Conservation (phyloP, 2,888 invertebrate genomes). For the Linnaemya tessellans region DNA sequence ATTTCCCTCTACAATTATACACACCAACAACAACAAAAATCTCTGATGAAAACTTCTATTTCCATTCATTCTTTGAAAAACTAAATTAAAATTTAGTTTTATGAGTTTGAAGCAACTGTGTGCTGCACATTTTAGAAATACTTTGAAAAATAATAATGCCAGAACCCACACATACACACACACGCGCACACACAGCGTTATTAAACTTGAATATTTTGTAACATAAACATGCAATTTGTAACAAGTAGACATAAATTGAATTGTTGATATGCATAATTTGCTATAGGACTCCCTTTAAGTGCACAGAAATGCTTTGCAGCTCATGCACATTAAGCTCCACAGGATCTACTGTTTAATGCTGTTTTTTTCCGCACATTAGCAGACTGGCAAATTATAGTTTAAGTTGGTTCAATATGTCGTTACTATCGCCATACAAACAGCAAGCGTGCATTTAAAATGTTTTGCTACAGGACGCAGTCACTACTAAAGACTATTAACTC, state of each 20-base stretch:
- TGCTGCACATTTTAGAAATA: slow-evolving; percentile 21
- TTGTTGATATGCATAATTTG: neutral
- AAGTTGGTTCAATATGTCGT: slow-evolving; percentile 48
- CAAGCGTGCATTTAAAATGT: slow-evolving; percentile 32
- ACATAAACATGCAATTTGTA: slow-evolving; percentile 64
- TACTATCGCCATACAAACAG: slow-evolving; percentile 24
- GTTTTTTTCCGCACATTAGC: slow-evolving; percentile 29
- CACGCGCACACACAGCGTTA: slow-evolving; percentile 45
- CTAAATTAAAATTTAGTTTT: slow-evolving; percentile 53
- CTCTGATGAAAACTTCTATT: slow-evolving; percentile 53
- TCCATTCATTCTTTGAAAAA: slow-evolving; percentile 30
- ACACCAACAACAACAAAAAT: slow-evolving; percentile 40
- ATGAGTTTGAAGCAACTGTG: neutral
- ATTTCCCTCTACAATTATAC: slow-evolving; percentile 40
- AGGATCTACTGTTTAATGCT: slow-evolving; percentile 38
- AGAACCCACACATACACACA: slow-evolving; percentile 30
- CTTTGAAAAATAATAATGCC: slow-evolving; percentile 15
- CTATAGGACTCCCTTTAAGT: slow-evolving; percentile 18
- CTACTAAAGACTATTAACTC: slow-evolving; percentile 14
- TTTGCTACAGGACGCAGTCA: slow-evolving; percentile 53
- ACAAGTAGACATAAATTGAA: slow-evolving; percentile 49
- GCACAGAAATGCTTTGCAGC: neutral
- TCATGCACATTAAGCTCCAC: neutral
- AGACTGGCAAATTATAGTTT: slow-evolving; percentile 55
- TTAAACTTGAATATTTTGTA: slow-evolving; percentile 54